A percentile compares a stretch with the other conserved stretches of the same genome.
Conservation (phyloP, 2,888 invertebrate genomes). For the Leptinotarsa peninsularis region DNA sequence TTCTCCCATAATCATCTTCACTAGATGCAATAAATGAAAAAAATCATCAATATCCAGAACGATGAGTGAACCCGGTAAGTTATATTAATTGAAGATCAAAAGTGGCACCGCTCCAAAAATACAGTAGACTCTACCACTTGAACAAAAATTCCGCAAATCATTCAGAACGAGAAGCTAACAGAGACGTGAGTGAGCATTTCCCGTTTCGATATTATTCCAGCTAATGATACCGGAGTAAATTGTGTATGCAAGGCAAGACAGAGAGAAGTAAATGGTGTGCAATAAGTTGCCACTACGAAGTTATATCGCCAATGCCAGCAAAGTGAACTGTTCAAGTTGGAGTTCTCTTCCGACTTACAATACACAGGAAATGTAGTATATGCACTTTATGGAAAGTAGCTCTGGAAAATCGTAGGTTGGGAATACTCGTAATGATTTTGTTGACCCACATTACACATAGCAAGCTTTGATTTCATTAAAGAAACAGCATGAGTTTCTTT, state of each 20-base stretch:
- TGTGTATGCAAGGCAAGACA: slow-evolving; percentile 17
- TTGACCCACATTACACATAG: background rate
- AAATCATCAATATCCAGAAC: too few relatives aligned
- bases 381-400: slow-evolving; percentile 9
- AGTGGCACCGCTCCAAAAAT: background rate
- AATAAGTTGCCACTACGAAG: slow-evolving; percentile 12
- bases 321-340: slow-evolving; percentile 14
- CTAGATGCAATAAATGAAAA: too few relatives aligned
- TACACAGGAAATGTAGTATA: slow-evolving; percentile 6
- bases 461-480: background rate
- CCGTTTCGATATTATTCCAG: slow-evolving; percentile 4
- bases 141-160: background rate
- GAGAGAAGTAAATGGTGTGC: slow-evolving; percentile 21
- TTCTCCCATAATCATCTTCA: too few relatives aligned
- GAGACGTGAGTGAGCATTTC: slow-evolving; percentile 5
- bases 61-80: too few relatives aligned
- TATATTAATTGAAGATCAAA: too few relatives aligned
- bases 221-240: slow-evolving; percentile 21
- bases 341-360: slow-evolving; percentile 13
- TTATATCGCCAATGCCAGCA: background rate
- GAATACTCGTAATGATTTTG: background rate
- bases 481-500: background rate
- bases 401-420: background rate
- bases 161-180: background rate
- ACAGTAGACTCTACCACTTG: background rate